Base-by-base conservation (phyloP, 2,113 vertebrate genomes). In the Callionymus lyra region DNA sequence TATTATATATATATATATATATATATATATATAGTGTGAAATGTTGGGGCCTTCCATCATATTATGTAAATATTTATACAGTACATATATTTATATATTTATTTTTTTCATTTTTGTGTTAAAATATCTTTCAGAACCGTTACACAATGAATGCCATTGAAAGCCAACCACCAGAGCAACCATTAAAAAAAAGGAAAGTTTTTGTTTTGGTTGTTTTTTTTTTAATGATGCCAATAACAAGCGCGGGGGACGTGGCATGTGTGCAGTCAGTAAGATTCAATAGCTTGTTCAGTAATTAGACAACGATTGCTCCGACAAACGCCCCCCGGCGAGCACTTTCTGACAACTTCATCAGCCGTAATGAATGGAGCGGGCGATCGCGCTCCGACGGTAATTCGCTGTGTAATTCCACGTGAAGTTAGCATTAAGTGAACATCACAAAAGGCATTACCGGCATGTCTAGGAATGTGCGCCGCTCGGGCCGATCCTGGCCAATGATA, bases 401-500 rank as follows among this genome's bases (percentile, higher is more conserved):
- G 49, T 72, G 68, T 68, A 77, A 80, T 80, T 64, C 63, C 64
- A 73, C 5, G 54, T 59, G 52, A 79, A 76, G 72, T 77, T 77
- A 70, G 58, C 52, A 62, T 74, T 70, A 80, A 72, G 58, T 44
- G 45, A 72, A 76, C 68, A 74, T 75, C 67, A 76, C 64, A 74
- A 68, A 66, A 62, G 59, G 70, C 77, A 86, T 86, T 83, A 86
- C 81, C 34, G 34, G 47, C 56, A 70, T 44, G 79, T 85, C 85
- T 84, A 83, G 77, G 82, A 86, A 87, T 85, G 84, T 74, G 75
- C 44, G 55, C 69, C 64, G 59, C 35, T 39, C 31, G 9, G n/a
- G 59, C 41, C 41, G 80, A 84, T 87, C 57, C 57, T 64, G 42
- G 63, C 68, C 70, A 54, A 58, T 70, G 84, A 86, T 87, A 86